Evolutionary conservation across 1,140 invertebrate species (phyloP), one percentile per base, ranked within the genome.

Genomic region (Neodiprion virginianus): DNA sequence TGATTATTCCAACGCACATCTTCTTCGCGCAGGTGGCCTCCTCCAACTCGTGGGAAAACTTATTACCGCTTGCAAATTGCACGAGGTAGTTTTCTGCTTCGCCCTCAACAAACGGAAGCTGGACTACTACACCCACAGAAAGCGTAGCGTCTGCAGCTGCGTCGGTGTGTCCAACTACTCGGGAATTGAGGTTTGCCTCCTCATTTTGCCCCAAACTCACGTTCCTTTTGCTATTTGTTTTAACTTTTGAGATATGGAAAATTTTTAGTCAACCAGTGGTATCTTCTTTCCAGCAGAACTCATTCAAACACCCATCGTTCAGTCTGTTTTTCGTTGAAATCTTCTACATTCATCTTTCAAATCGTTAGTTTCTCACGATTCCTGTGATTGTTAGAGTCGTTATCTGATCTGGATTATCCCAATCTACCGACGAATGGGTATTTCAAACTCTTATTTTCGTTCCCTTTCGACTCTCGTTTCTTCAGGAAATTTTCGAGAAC

Each of bases 101-200:
- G 90, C 90, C 8, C 81, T 92, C 5, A 82, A 85, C 0, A 82
- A 89, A 11, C 85, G 89, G 49, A 87, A 88, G 12, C 82, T 92
- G n/a, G 91, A 91, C 9, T 84, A 89, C 71, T 85, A 89, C 28
- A 89, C 89, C 74, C 87, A 89, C 61, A 91, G 91, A 78, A 86
- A 89, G 67, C 90, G 90, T 23, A 86, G 88, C 14, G 88, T 91
- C 66, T 14, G 28, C 28, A 91, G 89, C 80, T 90, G 90, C 10
- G 85, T 91, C 28, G 91, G 91, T 21, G 86, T 92, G 14, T 88
- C 90, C 71, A 91, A 90, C 85, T 92, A 91, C 79, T 84, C 88
- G 72, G 91, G 90, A 10, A 85, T 86, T n/a, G 90, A 92, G 81
- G 91, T 91, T 80, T 76, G 78, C 67, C 28, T 5, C 28, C 23